Evolutionary conservation across 92 coral and sea anemone species (phyloP).

Genomic region (Umimayanthus kanabou): DNA sequence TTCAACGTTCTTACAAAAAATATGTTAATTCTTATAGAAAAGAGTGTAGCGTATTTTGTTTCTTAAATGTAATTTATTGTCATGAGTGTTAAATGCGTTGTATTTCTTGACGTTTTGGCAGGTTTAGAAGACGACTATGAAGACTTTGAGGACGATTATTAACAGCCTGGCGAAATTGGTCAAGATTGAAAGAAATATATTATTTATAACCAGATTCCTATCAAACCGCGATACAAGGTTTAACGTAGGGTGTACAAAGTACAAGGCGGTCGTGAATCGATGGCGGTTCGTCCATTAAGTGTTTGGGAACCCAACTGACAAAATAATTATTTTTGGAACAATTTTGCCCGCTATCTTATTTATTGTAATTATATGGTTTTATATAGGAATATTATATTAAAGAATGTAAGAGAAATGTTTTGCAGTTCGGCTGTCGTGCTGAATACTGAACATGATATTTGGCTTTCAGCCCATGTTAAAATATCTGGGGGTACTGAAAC

Average conservation of each 20-base stretch:
- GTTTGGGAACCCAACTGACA: not conserved
- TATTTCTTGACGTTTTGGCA: constrained; percentile 34
- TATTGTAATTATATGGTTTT: not conserved
- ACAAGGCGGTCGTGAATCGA: not conserved
- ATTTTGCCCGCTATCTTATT: not conserved
- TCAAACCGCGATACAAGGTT: not conserved
- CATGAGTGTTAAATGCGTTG: not conserved
- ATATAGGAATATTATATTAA: not conserved
- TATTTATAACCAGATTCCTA: not conserved
- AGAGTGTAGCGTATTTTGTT: not conserved
- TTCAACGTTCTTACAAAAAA: too few species aligned
- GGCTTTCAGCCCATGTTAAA: not conserved
- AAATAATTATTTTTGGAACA: not conserved
- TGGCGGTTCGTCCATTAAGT: not conserved
- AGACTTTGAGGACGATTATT: constrained; percentile 82
- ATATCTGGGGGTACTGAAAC: not conserved
- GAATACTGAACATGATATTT: not conserved
- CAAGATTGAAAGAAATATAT: not conserved
- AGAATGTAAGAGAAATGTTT: not conserved
- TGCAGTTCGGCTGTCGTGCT: not conserved
- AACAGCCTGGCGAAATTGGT: not conserved
- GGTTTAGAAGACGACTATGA: constrained; percentile 82
- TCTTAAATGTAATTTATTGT: not conserved
- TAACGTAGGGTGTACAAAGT: not conserved
- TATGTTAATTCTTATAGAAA: too few species aligned